A percentile compares a stretch with the other conserved stretches of the same genome.
Evolutionary conservation across 1,140 invertebrate genomes (phyloP).

Genomic region (Aphaenogaster rudis): DNA sequence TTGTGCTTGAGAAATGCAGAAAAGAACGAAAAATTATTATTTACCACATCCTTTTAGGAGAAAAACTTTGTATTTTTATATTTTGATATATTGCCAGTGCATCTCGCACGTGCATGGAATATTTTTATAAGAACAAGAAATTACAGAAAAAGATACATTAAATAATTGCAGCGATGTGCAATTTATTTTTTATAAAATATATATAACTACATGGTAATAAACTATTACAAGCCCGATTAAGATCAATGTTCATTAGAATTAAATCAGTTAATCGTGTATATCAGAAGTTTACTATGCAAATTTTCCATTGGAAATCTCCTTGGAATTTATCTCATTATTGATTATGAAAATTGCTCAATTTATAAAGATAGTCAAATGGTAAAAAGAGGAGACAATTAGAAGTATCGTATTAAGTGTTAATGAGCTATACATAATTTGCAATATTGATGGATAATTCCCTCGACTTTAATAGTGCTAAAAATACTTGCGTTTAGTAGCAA

Average conservation of each 20-base stretch:
- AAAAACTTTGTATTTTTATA: constrained; percentile 15
- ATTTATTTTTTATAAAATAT: constrained; percentile 22
- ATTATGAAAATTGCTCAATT: not conserved
- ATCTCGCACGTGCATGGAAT: not conserved
- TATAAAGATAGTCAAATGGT: not conserved
- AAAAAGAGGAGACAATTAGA: not conserved
- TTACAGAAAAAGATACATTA: constrained; percentile 7
- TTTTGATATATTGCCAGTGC: not conserved
- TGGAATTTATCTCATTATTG: constrained; percentile 2
- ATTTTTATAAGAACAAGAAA: not conserved
- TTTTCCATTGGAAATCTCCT: constrained; percentile 14
- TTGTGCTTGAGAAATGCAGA: not conserved
- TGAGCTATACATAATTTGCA: constrained; percentile 9
- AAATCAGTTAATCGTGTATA: not conserved
- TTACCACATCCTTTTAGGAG: not conserved
- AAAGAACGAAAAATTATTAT: not conserved
- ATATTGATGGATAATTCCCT: not conserved
- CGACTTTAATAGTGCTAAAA: not conserved
- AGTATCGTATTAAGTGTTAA: constrained; percentile 1
- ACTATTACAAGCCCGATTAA: not conserved
- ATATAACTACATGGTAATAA: constrained; percentile 28
- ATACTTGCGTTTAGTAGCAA: not conserved
- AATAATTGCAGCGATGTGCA: not conserved
- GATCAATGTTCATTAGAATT: constrained; percentile 27
- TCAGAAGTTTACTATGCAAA: not conserved